Evolutionary conservation across 2,888 invertebrate genomes (phyloP), one percentile per base, ranked within the genome.

Genomic region (Polyploca ridens): DNA sequence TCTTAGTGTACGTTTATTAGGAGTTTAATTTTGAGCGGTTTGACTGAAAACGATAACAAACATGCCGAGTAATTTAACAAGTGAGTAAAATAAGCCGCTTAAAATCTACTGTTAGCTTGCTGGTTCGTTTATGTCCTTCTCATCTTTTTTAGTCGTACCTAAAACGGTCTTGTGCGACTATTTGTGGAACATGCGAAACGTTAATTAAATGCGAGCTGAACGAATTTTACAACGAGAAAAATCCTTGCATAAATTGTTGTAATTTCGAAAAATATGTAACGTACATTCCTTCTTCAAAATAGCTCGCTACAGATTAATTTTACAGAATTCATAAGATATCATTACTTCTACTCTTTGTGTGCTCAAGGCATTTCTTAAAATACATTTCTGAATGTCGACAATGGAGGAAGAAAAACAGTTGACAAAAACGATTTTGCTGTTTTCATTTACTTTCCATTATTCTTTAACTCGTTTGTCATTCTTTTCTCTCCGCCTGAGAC

Each of bases 401-500:
- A 85, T 84, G 83, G 81, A 79, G 79, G 81, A 84, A 86, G 83
- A 84, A 86, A 83, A 88, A 82, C 89, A 86, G 86, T 87, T 88
- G 88, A 90, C 89, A 90, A 91, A 91, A 88, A 89, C 86, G 90
- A 91, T 90, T 91, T 90, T 87, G 83, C 89, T 88, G 90, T 91
- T 90, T 90, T 91, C 90, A 91, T 91, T 91, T 91, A 91, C 91
- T 90, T 90, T 90, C 90, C 89, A 91, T 91, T 91, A 90, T 90
- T 91, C 88, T 87, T 89, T 88, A 90, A 89, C 90, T 90, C 90
- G 88, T 91, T 91, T 90, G 90, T 91, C 90, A 91, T 90, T 91
- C 90, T 89, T 90, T 90, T 90, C 87, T 87, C 87, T 85, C 83
- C 83, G 82, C 75, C 73, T 82, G 86, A 79, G 83, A 85, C 85